Evolutionary conservation across 2,888 invertebrate genomes (phyloP), one percentile per base, ranked within the genome.

Genomic region (Coenonympha glycerion): DNA sequence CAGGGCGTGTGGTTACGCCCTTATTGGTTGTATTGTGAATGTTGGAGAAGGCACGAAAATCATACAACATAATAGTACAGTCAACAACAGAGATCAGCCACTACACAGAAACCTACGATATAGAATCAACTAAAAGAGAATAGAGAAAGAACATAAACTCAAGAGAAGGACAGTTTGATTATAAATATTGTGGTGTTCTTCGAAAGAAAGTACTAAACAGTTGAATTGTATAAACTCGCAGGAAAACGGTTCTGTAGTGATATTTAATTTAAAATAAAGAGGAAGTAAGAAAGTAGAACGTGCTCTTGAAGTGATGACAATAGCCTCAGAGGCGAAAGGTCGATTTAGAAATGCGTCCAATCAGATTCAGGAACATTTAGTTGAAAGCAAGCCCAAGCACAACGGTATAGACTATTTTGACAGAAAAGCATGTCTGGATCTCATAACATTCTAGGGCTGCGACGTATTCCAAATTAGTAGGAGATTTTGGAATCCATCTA

Each of bases 31-130:
- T 87, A 86, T 82, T 84, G 85, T 86, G 83, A 86, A 84, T 86
- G 87, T 87, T 78, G 71, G 73, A 86, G 80, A 85, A 86, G 85
- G 87, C 87, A 85, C 81, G 79, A 84, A 78, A 85, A 83, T 82
- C 74, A 83, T 82, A 86, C 80, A 87, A 86, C 84, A 84, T 80
- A 85, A 86, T 81, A 82, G 78, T 80, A 87, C 87, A 87, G 75
- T 82, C 80, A 80, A 87, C 87, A 88, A 88, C 87, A 87, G 82
- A 84, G 79, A 87, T 79, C 88, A 88, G 88, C 87, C 87, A 87
- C 87, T 88, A 88, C 85, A 86, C 86, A 87, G 82, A 86, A 74
- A 84, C 73, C 69, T 76, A 80, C 80, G 74, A 76, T 73, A 68
- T 61, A 66, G 62, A 78, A 68, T 71, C 65, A 84, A 84, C 81